Percentiles rank a stretch among this genome's conserved stretches.
These are phyloP conservation scores for Clivina fossor DNA, from an alignment of 2,888 invertebrate genomes.

Conservation along the genomic window DNA sequence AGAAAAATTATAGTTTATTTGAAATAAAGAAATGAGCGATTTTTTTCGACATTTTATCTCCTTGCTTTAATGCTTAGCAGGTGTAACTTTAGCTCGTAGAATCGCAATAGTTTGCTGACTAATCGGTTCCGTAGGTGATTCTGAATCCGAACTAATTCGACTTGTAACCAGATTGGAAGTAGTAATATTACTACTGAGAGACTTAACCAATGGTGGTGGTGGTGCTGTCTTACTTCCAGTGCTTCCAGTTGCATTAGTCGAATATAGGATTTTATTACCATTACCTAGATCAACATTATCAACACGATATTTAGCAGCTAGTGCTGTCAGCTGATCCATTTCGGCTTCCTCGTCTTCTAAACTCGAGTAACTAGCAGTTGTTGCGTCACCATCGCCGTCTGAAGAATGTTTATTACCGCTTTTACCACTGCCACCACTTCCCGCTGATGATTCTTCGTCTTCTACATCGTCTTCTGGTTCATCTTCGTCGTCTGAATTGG, in stretches of 20 bases:
- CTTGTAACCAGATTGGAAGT: too few relatives aligned
- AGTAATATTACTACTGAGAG: too few relatives aligned
- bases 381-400: conserved; percentile 56
- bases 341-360: conserved; percentile 58
- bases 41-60: background rate
- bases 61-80: conserved; percentile 45
- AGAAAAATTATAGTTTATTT: background rate
- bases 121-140: conserved; percentile 58
- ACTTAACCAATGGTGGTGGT: too few relatives aligned
- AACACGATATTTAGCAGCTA: conserved; percentile 51
- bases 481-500: conserved; percentile 39
- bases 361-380: conserved; percentile 58
- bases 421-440: conserved; percentile 43
- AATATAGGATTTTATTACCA: conserved; percentile 52
- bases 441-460: conserved; percentile 43
- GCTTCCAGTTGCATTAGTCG: conserved; percentile 37
- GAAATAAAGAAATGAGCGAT: background rate
- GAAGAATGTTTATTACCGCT: conserved; percentile 52
- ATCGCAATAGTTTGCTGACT: conserved; percentile 53
- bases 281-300: conserved; percentile 53
- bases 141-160: conserved; percentile 57
- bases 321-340: conserved; percentile 50
- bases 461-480: conserved; percentile 41
- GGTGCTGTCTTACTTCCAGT: too few relatives aligned
- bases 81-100: conserved; percentile 53